Percentiles rank a stretch among this genome's conserved stretches.
phyloP scores from a whole-genome alignment of 2,888 invertebrate genomes.

The Scaptomyza caliginosa region DNA sequence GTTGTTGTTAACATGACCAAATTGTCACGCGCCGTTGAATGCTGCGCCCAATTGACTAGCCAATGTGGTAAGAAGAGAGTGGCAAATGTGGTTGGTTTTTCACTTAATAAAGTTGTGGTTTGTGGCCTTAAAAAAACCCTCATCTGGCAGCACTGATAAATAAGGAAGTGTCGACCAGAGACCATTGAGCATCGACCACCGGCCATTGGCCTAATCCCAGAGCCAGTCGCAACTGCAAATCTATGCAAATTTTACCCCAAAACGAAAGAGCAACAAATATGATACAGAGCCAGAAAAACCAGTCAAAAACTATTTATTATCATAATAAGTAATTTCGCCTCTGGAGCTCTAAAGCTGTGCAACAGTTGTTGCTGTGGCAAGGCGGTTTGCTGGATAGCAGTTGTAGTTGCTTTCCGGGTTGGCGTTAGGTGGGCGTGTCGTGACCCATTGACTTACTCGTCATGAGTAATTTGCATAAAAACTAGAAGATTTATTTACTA shows the following conservation, averaged over 20 bases:
- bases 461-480: slow-evolving; percentile 39
- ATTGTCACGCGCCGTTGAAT: slow-evolving; percentile 69
- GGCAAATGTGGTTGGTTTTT: slow-evolving; percentile 5
- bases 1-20: slow-evolving; percentile 38
- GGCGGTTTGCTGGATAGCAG: not conserved
- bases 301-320: slow-evolving; percentile 71
- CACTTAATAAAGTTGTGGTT: slow-evolving; percentile 53
- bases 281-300: slow-evolving; percentile 64
- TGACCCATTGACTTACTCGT: slow-evolving; percentile 75
- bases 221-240: slow-evolving; percentile 46
- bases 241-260: slow-evolving; percentile 64
- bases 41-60: slow-evolving; percentile 54
- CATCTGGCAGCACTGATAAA: slow-evolving; percentile 50
- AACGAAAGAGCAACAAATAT: not conserved
- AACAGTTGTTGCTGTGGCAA: slow-evolving; percentile 10
- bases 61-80: not conserved
- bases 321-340: slow-evolving; percentile 73
- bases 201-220: slow-evolving; percentile 46
- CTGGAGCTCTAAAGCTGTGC: slow-evolving; percentile 31
- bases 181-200: not conserved
- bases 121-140: slow-evolving; percentile 19
- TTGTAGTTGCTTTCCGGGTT: slow-evolving; percentile 34
- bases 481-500: slow-evolving; percentile 21
- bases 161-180: slow-evolving; percentile 59
- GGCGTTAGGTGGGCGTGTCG: slow-evolving; percentile 25